A percentile compares a stretch with the other conserved stretches of the same genome.
These are phyloP conservation scores for Uropetala carovei DNA, from an alignment of 2,888 invertebrate species.

Conservation along the genomic window DNA sequence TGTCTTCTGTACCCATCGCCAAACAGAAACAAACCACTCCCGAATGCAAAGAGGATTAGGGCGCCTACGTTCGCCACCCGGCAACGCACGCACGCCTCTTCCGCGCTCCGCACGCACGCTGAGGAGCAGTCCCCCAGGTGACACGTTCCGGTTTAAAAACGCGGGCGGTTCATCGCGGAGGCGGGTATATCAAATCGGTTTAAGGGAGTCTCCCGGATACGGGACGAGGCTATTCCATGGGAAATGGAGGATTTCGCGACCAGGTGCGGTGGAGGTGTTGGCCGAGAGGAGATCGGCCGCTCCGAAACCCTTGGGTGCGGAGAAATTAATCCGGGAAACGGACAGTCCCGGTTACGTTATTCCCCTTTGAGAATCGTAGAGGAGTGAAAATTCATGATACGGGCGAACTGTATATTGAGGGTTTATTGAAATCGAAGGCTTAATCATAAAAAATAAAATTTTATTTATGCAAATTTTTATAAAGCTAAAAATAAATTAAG, in stretches of 20 bases:
- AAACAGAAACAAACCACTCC: conserved; percentile 30
- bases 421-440: too few species aligned
- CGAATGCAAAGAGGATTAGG: conserved; percentile 62
- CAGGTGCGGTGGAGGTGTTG: conserved; percentile 19
- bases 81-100: neutral
- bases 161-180: conserved; percentile 4
- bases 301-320: neutral
- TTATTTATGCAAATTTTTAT: too few species aligned
- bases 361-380: neutral
- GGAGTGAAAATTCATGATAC: neutral
- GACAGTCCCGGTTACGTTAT: conserved; percentile 3
- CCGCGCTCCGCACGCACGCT: neutral
- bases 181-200: conserved; percentile 36
- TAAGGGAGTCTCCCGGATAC: neutral
- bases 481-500: too few species aligned
- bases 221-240: neutral
- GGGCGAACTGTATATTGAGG: neutral
- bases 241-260: neutral
- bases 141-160: neutral
- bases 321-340: neutral
- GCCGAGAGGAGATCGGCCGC: neutral
- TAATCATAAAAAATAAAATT: too few species aligned
- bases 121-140: neutral
- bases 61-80: neutral
- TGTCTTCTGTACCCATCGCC: too few species aligned